These are phyloP conservation scores for Heliconius melpomene DNA, from an alignment of 1,140 invertebrate genomes.

Conservation along the genomic window DNA sequence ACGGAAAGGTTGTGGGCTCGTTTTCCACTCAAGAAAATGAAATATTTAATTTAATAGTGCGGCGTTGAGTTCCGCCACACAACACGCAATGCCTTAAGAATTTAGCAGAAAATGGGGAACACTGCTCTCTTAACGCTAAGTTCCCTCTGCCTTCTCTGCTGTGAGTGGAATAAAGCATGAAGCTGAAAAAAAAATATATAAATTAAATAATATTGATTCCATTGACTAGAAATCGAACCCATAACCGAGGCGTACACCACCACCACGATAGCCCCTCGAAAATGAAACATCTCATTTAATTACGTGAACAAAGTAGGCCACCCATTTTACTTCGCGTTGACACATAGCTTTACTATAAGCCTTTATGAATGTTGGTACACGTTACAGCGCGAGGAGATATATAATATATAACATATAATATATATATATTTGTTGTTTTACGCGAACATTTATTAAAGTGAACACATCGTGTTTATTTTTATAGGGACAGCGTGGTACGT, in stretches of 20 bases:
- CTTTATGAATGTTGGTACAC: conserved; percentile 35
- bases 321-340: conserved; percentile 37
- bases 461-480: conserved; percentile 28
- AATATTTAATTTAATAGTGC: too few relatives aligned
- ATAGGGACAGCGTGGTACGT: not conserved
- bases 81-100: too few relatives aligned
- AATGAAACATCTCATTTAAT: conserved; percentile 37
- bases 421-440: conserved; percentile 24
- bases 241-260: not conserved
- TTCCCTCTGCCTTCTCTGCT: too few relatives aligned
- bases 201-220: too few relatives aligned
- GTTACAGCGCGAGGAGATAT: conserved; percentile 29
- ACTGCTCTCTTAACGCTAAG: too few relatives aligned
- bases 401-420: conserved; percentile 3
- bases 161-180: too few relatives aligned
- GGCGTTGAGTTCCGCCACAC: too few relatives aligned
- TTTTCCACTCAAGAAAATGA: too few relatives aligned
- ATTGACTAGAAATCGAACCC: not conserved
- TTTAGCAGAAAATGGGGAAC: too few relatives aligned
- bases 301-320: conserved; percentile 39
- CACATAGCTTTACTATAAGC: conserved; percentile 41
- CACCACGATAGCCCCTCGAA: not conserved
- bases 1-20: too few relatives aligned
- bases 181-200: too few relatives aligned
- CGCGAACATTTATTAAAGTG: conserved; percentile 30